A percentile compares a stretch with the other conserved stretches of the same genome.
Evolutionary conservation across 2,113 vertebrate genomes (phyloP).

Genomic region (Australoheros scitulus): DNA sequence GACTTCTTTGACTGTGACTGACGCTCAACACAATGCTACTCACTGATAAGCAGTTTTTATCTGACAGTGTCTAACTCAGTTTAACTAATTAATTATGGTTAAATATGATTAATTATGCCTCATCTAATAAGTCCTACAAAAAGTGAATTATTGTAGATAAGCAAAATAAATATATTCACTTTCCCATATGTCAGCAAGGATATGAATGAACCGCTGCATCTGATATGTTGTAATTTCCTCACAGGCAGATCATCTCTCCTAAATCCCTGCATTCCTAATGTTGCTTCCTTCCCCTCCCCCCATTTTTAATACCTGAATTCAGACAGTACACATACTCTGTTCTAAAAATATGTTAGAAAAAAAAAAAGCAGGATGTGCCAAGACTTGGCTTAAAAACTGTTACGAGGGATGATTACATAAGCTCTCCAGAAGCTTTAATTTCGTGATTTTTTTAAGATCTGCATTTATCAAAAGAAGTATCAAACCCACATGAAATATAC

Average conservation of each 20-base stretch:
- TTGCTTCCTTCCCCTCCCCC: conserved; percentile 11
- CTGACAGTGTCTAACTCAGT: not conserved
- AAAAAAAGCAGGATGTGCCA: conserved; percentile 2
- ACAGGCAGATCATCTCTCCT: conserved; percentile 29
- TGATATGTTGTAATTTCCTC: conserved; percentile 15
- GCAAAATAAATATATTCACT: not conserved
- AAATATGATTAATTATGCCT: conserved; percentile 28
- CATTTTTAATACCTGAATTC: conserved; percentile 44
- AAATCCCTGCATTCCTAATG: conserved; percentile 41
- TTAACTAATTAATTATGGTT: conserved; percentile 16
- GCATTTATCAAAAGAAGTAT: conserved; percentile 1
- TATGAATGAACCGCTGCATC: conserved; percentile 4
- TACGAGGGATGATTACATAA: conserved; percentile 43
- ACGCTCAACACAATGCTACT: not conserved
- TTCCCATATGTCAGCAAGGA: not conserved
- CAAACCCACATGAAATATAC: not conserved
- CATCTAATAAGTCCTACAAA: conserved; percentile 15
- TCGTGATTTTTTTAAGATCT: conserved; percentile 10
- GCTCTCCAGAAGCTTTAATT: conserved; percentile 45
- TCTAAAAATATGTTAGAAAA: conserved; percentile 26
- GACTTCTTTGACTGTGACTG: conserved; percentile 16
- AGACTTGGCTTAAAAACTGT: conserved; percentile 44
- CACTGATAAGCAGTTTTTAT: not conserved
- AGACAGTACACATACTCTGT: conserved; percentile 25
- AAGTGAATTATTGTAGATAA: not conserved